Percentiles rank a stretch among this genome's conserved stretches.
Evolutionary conservation across 1,140 invertebrate genomes (phyloP).

Genomic region (Drosophila teissieri): DNA sequence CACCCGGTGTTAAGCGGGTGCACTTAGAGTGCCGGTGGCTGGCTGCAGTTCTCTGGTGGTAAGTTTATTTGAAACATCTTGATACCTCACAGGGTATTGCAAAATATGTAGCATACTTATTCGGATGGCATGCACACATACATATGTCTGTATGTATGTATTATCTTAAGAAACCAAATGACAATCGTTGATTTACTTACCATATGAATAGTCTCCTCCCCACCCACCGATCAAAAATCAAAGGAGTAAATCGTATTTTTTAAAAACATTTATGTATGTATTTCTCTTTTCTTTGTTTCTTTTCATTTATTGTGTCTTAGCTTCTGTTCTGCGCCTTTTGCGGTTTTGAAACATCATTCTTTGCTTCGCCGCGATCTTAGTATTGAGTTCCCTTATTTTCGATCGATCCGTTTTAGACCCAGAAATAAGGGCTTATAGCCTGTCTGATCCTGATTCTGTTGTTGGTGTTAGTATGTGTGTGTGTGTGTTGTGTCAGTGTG

Average conservation of each 20-base stretch:
- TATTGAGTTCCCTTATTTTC: constrained; percentile 1
- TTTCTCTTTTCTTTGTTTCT: constrained; percentile 45
- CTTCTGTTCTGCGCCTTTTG: constrained; percentile 29
- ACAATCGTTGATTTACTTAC: no score
- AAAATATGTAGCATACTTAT: no score
- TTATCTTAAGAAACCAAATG: no score
- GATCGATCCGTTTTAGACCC: constrained; percentile 21
- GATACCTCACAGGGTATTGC: no score
- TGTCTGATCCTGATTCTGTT: not conserved
- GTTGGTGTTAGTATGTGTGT: constrained; percentile 2
- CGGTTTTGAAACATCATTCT: constrained; percentile 32
- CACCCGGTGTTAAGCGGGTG: no score
- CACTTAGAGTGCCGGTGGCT: no score
- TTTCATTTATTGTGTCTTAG: constrained; percentile 46
- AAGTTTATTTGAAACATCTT: no score
- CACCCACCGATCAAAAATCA: not conserved
- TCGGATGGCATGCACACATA: no score
- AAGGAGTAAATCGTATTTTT: constrained; percentile 11
- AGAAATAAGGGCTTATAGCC: constrained; percentile 16
- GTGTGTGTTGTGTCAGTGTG: constrained; percentile 10
- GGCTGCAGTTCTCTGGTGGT: no score
- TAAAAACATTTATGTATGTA: constrained; percentile 49
- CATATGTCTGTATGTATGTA: no score
- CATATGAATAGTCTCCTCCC: no score
- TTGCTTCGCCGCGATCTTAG: constrained; percentile 10